phyloP scores from a whole-genome alignment of 2,797 vertebrate species.

The Hydrophis major region DNA sequence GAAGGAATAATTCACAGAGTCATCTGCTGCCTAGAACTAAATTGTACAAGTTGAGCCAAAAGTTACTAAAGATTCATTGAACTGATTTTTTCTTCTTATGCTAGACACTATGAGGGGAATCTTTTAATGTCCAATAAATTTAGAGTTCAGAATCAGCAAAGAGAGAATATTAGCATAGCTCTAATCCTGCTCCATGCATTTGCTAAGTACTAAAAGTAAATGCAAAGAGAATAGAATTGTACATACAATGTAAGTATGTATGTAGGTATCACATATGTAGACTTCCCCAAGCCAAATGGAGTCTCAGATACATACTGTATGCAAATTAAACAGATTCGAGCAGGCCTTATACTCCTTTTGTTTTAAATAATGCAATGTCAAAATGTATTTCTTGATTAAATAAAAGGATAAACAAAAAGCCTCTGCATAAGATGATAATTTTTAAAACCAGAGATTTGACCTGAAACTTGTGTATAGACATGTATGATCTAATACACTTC shows the following conservation, averaged over 20 bases:
- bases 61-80: not conserved
- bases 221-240: not conserved
- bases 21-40: not conserved
- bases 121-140: not conserved
- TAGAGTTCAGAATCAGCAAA: not conserved
- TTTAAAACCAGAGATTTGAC: not conserved
- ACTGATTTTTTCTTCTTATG: not conserved
- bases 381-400: not conserved
- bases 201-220: not conserved
- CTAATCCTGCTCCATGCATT: not conserved
- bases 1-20: not conserved
- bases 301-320: not conserved
- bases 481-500: not conserved
- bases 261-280: not conserved
- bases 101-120: not conserved
- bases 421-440: not conserved
- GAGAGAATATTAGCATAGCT: not conserved
- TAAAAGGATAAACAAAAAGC: not conserved
- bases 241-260: not conserved
- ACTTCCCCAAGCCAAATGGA: not conserved
- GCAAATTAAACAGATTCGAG: not conserved
- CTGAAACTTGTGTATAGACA: not conserved
- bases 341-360: not conserved
- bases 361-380: not conserved
- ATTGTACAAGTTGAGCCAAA: slow-evolving; percentile 13